Percentiles rank a stretch among this genome's conserved stretches.
Evolutionary conservation across 2,797 vertebrate species (phyloP).

Genomic region (Apogon talboti): DNA sequence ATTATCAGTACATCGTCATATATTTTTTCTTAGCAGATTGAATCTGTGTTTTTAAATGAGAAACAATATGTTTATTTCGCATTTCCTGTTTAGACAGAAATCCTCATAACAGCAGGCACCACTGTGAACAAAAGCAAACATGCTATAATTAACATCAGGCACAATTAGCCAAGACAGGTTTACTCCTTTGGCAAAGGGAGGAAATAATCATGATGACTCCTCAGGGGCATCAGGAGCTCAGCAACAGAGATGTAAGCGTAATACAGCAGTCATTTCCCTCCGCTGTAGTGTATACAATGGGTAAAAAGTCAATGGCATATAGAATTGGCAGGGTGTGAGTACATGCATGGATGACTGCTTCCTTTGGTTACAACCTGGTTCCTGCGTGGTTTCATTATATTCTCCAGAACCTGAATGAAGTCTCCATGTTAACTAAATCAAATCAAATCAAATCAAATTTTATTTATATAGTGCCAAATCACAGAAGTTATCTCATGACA

Average conservation of each 20-base stretch:
- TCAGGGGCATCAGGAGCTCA: constrained; percentile 61
- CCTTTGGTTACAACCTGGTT: constrained; percentile 56
- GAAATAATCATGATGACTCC: constrained; percentile 70
- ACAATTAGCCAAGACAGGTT: constrained; percentile 70
- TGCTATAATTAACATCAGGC: constrained; percentile 72
- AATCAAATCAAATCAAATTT: too few species aligned
- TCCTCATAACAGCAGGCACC: constrained; percentile 64
- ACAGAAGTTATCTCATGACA: too few species aligned
- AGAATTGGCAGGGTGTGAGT: constrained; percentile 58
- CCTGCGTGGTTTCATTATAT: constrained; percentile 47
- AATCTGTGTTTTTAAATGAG: constrained; percentile 60
- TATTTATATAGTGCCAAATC: too few species aligned
- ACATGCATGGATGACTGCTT: constrained; percentile 59
- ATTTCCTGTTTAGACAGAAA: constrained; percentile 74
- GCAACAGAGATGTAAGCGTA: constrained; percentile 54
- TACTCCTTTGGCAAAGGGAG: constrained; percentile 53
- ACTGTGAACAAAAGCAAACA: constrained; percentile 66
- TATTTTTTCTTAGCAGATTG: constrained; percentile 13
- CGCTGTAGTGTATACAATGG: constrained; percentile 64
- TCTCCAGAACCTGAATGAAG: constrained; percentile 33
- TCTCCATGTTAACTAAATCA: background rate
- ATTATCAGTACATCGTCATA: constrained; percentile 20
- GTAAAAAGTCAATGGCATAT: constrained; percentile 40
- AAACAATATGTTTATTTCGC: constrained; percentile 63
- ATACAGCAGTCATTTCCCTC: constrained; percentile 67